Percentiles rank a stretch among this genome's conserved stretches.
Conservation (phyloP, 2,888 invertebrate species). For the Catocala nupta region DNA sequence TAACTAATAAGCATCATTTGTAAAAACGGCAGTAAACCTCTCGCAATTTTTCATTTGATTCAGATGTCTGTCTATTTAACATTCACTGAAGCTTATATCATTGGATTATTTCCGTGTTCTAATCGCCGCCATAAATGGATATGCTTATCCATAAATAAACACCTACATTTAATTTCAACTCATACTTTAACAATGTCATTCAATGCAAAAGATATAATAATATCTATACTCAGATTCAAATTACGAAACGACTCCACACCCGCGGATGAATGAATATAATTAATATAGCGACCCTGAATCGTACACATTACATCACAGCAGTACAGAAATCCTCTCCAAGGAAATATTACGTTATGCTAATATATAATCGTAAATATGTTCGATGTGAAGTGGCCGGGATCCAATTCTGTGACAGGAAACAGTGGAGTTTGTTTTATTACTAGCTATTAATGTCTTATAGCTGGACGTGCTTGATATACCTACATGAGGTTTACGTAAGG, state of each 20-base stretch:
- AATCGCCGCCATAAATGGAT: background rate
- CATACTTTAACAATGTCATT: constrained; percentile 11
- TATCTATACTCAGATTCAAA: constrained; percentile 14
- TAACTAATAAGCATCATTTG: constrained; percentile 1
- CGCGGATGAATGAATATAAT: constrained; percentile 26
- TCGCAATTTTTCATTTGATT: too few relatives aligned
- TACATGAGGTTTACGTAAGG: constrained; percentile 57
- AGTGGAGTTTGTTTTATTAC: constrained; percentile 78
- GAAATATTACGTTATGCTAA: constrained; percentile 59
- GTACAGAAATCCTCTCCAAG: constrained; percentile 33
- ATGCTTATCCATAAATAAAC: constrained; percentile 17
- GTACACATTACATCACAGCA: constrained; percentile 40
- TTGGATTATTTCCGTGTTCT: background rate
- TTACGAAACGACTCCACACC: constrained; percentile 29
- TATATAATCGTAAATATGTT: constrained; percentile 67
- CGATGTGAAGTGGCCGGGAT: constrained; percentile 59
- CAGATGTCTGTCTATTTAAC: too few relatives aligned
- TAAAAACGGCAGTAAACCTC: constrained; percentile 2
- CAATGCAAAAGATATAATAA: constrained; percentile 1
- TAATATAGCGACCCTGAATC: constrained; percentile 31
- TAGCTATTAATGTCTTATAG: constrained; percentile 75
- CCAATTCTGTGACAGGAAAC: constrained; percentile 76
- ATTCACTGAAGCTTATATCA: background rate
- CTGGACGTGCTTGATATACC: constrained; percentile 73
- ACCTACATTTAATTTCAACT: constrained; percentile 16